Conservation (phyloP, 1,140 invertebrate species). For the Cryptotermes secundus region DNA sequence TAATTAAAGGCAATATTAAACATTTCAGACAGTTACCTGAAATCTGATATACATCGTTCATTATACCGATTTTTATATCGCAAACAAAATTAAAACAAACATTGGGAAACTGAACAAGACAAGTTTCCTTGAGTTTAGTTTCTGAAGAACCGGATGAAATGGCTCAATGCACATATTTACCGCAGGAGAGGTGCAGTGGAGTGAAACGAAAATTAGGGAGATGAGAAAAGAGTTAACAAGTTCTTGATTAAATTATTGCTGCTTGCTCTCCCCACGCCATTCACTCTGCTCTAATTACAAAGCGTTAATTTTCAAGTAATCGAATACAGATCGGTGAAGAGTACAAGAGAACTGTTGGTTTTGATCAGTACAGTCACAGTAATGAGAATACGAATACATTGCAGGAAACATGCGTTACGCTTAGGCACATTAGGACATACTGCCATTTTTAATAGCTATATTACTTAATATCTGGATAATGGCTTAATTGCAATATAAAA, state of each 20-base stretch:
- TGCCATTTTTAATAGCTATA: too few species aligned
- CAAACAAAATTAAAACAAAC: not conserved
- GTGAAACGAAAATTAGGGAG: not conserved
- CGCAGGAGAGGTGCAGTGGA: not conserved
- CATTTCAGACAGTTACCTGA: too few species aligned
- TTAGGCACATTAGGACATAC: not conserved
- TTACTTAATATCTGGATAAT: too few species aligned
- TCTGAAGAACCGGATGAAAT: not conserved
- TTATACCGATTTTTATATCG: not conserved
- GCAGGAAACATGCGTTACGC: not conserved
- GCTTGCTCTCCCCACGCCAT: not conserved
- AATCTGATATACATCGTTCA: too few species aligned
- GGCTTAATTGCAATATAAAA: too few species aligned
- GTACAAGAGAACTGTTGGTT: not conserved
- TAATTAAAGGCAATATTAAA: too few species aligned
- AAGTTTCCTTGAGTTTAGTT: not conserved
- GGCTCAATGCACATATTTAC: not conserved
- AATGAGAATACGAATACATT: not conserved
- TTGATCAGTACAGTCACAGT: not conserved
- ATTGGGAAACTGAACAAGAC: not conserved
- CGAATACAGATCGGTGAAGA: not conserved
- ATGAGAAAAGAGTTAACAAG: not conserved
- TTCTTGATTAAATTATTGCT: constrained; percentile 12
- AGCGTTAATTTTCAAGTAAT: constrained; percentile 10
- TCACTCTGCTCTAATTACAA: not conserved